phyloP scores from a whole-genome alignment of 2,113 vertebrate species.

The Corythoichthys haematopterus region DNA sequence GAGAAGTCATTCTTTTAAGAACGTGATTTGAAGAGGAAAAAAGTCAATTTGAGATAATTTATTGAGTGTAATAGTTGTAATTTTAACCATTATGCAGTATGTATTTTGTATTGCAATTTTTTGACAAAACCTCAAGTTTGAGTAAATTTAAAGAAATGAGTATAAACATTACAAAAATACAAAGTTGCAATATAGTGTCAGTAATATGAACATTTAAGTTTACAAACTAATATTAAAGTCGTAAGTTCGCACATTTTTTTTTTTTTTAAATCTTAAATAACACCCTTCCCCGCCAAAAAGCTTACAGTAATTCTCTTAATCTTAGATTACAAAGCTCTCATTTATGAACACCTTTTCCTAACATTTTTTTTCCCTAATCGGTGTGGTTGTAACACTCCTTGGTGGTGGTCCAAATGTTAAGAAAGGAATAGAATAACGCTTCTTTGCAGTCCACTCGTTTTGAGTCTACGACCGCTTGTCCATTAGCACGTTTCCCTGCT shows the following conservation, averaged over 20 bases:
- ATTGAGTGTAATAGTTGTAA: no score
- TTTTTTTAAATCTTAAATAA: no score
- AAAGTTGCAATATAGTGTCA: background rate
- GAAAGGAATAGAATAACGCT: background rate
- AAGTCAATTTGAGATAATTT: no score
- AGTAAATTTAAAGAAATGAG: background rate
- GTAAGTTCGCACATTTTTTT: no score
- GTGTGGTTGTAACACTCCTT: background rate
- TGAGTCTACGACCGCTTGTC: slow-evolving; percentile 66
- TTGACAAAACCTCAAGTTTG: background rate
- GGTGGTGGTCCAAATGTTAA: background rate
- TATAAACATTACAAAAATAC: background rate
- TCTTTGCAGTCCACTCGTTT: background rate
- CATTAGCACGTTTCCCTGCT: slow-evolving; percentile 81
- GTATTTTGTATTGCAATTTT: background rate
- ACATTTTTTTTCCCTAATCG: background rate
- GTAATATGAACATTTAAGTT: background rate
- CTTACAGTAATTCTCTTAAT: no score
- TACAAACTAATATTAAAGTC: background rate
- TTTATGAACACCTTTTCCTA: background rate
- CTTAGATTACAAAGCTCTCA: no score
- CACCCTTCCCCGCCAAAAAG: no score
- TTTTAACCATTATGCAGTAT: no score
- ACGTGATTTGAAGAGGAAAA: no score
- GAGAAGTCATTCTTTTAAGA: no score